Evolutionary conservation across 2,797 vertebrate genomes (phyloP).

Genomic region (Dermochelys coriacea): DNA sequence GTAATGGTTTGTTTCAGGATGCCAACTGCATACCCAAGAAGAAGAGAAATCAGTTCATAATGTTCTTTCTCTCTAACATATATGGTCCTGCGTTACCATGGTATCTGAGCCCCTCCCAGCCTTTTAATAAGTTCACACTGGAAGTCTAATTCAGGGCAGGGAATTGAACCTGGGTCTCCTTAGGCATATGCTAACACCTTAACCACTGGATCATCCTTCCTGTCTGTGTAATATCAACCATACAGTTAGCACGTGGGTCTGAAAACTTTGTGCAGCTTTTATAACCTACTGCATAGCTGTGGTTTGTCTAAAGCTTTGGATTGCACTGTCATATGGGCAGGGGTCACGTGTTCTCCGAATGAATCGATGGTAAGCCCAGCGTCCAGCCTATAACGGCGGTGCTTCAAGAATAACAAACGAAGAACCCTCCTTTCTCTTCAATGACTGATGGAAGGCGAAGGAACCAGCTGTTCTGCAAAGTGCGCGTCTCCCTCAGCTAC

Average conservation of each 20-base stretch:
- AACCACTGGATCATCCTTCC: not conserved
- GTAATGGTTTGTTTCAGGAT: not conserved
- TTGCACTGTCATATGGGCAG: slow-evolving; percentile 29
- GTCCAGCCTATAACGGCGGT: slow-evolving; percentile 41
- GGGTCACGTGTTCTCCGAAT: slow-evolving; percentile 61
- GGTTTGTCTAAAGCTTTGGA: slow-evolving; percentile 25
- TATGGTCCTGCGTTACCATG: not conserved
- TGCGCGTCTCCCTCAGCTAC: not conserved
- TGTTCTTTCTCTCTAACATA: not conserved
- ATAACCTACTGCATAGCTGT: slow-evolving; percentile 22
- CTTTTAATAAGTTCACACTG: not conserved
- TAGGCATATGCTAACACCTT: slow-evolving; percentile 8
- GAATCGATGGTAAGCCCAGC: slow-evolving; percentile 43
- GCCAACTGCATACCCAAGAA: not conserved
- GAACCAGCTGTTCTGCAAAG: not conserved
- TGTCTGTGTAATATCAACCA: not conserved
- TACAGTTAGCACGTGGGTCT: not conserved
- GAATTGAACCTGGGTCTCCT: not conserved
- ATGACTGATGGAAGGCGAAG: not conserved
- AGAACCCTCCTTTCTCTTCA: slow-evolving; percentile 36
- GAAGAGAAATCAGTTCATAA: not conserved
- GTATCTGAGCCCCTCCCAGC: not conserved
- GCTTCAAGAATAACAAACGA: slow-evolving; percentile 33
- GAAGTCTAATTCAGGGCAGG: not conserved
- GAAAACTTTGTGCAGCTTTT: slow-evolving; percentile 50